phyloP scores from a whole-genome alignment of 2,113 vertebrate species.

The Upupa epops region DNA sequence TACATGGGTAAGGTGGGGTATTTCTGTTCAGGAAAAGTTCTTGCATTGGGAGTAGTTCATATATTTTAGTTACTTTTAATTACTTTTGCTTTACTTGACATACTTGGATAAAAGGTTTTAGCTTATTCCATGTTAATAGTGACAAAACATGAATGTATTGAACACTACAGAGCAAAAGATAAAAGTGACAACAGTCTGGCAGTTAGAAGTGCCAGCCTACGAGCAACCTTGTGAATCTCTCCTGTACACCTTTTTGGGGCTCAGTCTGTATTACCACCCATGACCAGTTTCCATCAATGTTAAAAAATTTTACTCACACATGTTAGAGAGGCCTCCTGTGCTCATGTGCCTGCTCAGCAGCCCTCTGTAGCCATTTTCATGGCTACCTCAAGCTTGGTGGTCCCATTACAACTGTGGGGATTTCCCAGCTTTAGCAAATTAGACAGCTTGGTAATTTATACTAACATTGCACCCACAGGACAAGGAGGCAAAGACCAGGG shows the following conservation, averaged over 20 bases:
- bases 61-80: too few species aligned
- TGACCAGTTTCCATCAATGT: background rate
- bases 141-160: background rate
- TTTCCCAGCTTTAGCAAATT: background rate
- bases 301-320: background rate
- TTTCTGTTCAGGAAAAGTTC: background rate
- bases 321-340: background rate
- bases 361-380: background rate
- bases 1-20: accelerated
- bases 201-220: background rate
- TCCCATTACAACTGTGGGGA: background rate
- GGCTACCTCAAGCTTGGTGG: background rate
- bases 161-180: background rate
- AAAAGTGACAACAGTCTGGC: background rate
- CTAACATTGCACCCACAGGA: background rate
- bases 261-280: background rate
- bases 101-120: too few species aligned
- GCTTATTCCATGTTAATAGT: too few species aligned
- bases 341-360: background rate
- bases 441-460: background rate
- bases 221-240: background rate
- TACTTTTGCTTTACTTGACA: too few species aligned
- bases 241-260: background rate
- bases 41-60: background rate
- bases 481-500: background rate